Conservation (phyloP, 2,797 vertebrate species). For the Pristis pectinata region DNA sequence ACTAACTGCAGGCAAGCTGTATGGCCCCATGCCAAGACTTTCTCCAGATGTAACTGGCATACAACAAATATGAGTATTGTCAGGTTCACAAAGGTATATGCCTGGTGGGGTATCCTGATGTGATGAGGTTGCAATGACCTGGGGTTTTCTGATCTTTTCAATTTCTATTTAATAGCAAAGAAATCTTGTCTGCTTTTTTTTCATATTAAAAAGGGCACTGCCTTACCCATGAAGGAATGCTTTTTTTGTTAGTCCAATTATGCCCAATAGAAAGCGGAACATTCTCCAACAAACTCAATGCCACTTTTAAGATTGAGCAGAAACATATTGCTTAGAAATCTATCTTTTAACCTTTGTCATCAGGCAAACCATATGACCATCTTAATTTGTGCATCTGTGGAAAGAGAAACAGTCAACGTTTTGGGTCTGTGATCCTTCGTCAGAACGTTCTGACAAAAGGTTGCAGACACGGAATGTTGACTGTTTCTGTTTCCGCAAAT, state of each 20-base stretch:
- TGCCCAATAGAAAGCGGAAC: neutral
- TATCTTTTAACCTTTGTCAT: neutral
- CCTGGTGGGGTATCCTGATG: constrained; percentile 4
- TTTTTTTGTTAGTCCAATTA: too few relatives aligned
- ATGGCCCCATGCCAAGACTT: constrained; percentile 20
- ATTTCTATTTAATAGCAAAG: neutral
- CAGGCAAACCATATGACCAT: neutral
- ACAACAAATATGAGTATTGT: constrained; percentile 22
- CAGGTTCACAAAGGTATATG: neutral
- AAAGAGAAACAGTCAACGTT: too few relatives aligned
- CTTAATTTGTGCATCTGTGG: neutral
- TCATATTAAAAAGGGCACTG: neutral
- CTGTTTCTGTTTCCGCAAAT: too few relatives aligned
- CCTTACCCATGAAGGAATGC: neutral
- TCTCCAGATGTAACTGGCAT: constrained; percentile 17
- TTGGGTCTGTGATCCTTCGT: too few relatives aligned
- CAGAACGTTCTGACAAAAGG: too few relatives aligned
- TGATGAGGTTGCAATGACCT: neutral
- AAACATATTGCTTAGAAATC: neutral
- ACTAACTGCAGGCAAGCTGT: constrained; percentile 9
- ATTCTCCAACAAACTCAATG: neutral
- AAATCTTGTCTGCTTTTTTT: neutral
- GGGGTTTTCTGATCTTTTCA: neutral
- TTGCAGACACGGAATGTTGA: too few relatives aligned
- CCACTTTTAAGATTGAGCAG: neutral